A percentile compares a stretch with the other conserved stretches of the same genome.
Evolutionary conservation across 2,797 vertebrate species (phyloP).

Genomic region (Peromyscus eremicus): DNA sequence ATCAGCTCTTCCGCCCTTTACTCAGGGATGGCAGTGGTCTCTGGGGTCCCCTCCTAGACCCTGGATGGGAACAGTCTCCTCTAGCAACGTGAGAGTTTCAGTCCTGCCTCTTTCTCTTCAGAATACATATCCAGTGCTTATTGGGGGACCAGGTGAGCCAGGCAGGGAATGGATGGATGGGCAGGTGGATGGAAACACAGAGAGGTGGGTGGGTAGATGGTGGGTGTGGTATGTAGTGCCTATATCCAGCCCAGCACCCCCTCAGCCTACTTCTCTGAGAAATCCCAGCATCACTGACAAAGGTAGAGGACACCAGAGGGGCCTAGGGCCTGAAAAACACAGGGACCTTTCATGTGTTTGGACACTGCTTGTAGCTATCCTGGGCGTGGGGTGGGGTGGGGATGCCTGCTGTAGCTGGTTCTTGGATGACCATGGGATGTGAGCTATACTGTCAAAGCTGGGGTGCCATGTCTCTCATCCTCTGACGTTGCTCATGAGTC

Average conservation of each 20-base stretch:
- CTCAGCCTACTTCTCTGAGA: not conserved
- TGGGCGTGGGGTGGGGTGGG: not conserved
- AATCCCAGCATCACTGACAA: not conserved
- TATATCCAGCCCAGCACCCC: not conserved
- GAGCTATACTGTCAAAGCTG: not conserved
- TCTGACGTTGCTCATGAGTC: not conserved
- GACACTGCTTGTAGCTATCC: not conserved
- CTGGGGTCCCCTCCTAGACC: not conserved
- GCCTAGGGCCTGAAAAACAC: not conserved
- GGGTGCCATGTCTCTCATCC: fast-evolving
- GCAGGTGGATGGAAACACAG: no score
- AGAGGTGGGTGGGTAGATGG: not conserved
- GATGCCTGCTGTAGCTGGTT: not conserved
- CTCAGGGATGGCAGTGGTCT: not conserved
- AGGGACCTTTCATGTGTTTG: not conserved
- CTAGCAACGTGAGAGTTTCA: not conserved
- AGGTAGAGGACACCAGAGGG: not conserved
- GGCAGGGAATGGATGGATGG: not conserved
- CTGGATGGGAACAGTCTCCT: not conserved
- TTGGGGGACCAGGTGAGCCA: not conserved
- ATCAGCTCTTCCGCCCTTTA: not conserved
- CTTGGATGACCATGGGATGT: not conserved
- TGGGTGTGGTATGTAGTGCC: no score
- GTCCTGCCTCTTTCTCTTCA: not conserved
- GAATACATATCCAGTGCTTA: not conserved